These are phyloP conservation scores for Oeneis ivallda DNA, from an alignment of 2,888 invertebrate genomes.

Conservation along the genomic window DNA sequence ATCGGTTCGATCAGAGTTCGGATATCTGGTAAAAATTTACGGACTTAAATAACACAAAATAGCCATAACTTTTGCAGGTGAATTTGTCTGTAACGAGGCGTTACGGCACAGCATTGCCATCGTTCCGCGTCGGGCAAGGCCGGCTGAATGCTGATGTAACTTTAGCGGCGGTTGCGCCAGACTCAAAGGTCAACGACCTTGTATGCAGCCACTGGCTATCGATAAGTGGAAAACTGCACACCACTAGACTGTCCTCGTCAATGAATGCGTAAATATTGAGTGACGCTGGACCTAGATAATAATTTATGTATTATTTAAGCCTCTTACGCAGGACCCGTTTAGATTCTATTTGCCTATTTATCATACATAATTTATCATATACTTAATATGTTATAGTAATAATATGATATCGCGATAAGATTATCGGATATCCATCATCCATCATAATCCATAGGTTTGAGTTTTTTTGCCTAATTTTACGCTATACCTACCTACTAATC, in stretches of 20 bases:
- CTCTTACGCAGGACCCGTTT: not conserved
- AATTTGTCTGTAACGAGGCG: constrained; percentile 36
- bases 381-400: too few relatives aligned
- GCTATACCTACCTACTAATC: too few relatives aligned
- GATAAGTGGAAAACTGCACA: constrained; percentile 48
- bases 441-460: too few relatives aligned
- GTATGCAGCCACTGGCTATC: constrained; percentile 53
- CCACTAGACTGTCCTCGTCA: constrained; percentile 48
- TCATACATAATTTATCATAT: too few relatives aligned
- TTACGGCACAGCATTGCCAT: constrained; percentile 49
- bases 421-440: too few relatives aligned
- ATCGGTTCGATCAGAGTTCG: not conserved
- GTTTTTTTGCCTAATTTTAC: too few relatives aligned
- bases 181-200: constrained; percentile 72
- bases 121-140: constrained; percentile 75
- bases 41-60: not conserved
- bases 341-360: not conserved
- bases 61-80: constrained; percentile 17
- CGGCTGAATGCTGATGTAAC: constrained; percentile 78
- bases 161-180: constrained; percentile 61
- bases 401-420: too few relatives aligned
- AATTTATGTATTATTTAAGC: too few relatives aligned
- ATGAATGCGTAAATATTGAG: constrained; percentile 2
- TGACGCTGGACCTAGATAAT: too few relatives aligned
- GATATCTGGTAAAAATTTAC: not conserved